Percentiles rank a stretch among this genome's conserved stretches.
phyloP scores from a whole-genome alignment of 2,888 invertebrate species.

The Lutraria lutraria region DNA sequence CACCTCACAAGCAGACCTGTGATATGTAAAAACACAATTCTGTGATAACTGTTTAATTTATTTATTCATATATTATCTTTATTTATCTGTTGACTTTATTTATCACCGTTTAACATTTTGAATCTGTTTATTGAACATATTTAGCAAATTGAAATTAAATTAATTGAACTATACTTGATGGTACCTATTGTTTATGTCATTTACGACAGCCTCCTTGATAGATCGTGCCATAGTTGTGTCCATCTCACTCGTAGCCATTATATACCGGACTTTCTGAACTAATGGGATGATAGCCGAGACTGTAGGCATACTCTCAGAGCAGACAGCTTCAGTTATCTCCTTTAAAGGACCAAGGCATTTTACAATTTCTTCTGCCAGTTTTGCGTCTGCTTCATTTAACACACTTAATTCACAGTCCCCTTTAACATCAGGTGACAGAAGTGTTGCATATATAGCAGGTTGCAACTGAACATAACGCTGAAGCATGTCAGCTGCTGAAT shows the following conservation, averaged over 20 bases:
- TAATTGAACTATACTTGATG: too few species aligned
- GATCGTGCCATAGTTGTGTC: neutral
- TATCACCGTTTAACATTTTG: too few species aligned
- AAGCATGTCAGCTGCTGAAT: slow-evolving; percentile 45
- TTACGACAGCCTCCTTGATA: neutral
- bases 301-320: slow-evolving; percentile 41
- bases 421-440: slow-evolving; percentile 21
- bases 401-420: slow-evolving; percentile 8
- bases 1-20: too few species aligned
- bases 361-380: slow-evolving; percentile 30
- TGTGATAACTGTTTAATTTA: too few species aligned
- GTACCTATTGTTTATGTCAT: neutral
- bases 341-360: slow-evolving; percentile 37
- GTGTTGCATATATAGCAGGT: slow-evolving; percentile 44
- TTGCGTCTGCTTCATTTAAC: slow-evolving; percentile 32
- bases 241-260: neutral
- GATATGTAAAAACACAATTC: too few species aligned
- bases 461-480: slow-evolving; percentile 3
- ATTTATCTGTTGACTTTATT: too few species aligned
- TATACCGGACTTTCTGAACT: neutral
- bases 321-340: slow-evolving; percentile 36
- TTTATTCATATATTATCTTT: neutral
- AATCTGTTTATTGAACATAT: too few species aligned
- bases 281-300: slow-evolving; percentile 45
- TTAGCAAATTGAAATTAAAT: too few species aligned